Percentiles rank a stretch among this genome's conserved stretches.
Conservation (phyloP, 2,797 vertebrate genomes). For the Pseudochirops corinnae region DNA sequence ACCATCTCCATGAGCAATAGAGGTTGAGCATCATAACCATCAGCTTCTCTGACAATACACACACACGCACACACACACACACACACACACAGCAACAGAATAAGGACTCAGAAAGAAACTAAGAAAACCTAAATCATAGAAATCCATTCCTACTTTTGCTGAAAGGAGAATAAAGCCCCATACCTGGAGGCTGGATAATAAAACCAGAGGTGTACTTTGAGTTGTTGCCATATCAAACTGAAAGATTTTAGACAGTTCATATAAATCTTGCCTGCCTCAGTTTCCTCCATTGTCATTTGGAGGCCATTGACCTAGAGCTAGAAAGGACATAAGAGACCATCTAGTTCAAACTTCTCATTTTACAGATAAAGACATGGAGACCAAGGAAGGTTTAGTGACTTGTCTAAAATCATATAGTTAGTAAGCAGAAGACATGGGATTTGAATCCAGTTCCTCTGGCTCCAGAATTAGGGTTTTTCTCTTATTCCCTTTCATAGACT, state of each 20-base stretch:
- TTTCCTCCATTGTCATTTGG: neutral
- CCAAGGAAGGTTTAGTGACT: neutral
- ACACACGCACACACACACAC: neutral
- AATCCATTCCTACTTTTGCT: neutral
- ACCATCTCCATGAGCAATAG: slow-evolving; percentile 26
- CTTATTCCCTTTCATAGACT: neutral
- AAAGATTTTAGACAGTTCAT: neutral
- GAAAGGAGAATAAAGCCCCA: neutral
- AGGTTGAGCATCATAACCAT: neutral
- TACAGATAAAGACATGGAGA: neutral
- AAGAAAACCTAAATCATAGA: neutral
- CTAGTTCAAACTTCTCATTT: neutral
- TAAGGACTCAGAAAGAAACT: neutral
- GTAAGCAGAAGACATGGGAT: neutral
- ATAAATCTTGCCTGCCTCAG: neutral
- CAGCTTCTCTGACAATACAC: neutral
- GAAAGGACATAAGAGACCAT: neutral
- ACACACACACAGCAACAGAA: neutral
- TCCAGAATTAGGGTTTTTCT: neutral
- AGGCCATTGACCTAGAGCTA: neutral
- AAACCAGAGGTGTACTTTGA: neutral
- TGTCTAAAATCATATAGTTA: neutral
- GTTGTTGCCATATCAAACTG: neutral
- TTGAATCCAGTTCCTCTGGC: neutral
- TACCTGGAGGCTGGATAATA: neutral